phyloP scores from a whole-genome alignment of 2,888 invertebrate species.

The Portevinia maculata region DNA sequence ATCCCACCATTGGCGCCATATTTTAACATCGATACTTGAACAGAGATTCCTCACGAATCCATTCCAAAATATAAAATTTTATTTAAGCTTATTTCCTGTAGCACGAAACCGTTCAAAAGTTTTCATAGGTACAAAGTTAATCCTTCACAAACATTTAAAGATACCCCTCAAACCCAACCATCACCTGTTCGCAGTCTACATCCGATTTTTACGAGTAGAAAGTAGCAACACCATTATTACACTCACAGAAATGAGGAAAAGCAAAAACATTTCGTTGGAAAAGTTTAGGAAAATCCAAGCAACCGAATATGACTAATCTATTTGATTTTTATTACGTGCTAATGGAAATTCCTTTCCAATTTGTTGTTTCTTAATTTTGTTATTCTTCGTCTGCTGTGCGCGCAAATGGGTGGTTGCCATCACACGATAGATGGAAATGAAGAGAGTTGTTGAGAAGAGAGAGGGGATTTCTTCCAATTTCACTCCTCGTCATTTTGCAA shows the following conservation, averaged over 20 bases:
- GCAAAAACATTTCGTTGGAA: slow-evolving; percentile 3
- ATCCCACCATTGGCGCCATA: no score
- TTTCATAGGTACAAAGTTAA: background rate
- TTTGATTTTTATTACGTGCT: slow-evolving; percentile 67
- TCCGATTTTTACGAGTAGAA: background rate
- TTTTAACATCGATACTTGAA: no score
- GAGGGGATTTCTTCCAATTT: slow-evolving; percentile 41
- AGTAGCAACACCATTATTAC: background rate
- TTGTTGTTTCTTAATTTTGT: slow-evolving; percentile 55
- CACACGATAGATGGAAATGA: background rate
- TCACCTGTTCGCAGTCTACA: slow-evolving; percentile 11
- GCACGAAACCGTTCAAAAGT: no score
- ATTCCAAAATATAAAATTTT: no score
- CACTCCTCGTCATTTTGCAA: slow-evolving; percentile 45
- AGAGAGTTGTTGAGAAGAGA: slow-evolving; percentile 2
- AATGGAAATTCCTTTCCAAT: slow-evolving; percentile 65
- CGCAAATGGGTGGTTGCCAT: slow-evolving; percentile 1
- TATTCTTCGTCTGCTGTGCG: slow-evolving; percentile 12
- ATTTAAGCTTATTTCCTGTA: no score
- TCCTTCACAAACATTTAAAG: background rate
- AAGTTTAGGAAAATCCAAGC: slow-evolving; percentile 11
- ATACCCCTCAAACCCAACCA: background rate
- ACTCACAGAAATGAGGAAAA: slow-evolving; percentile 1
- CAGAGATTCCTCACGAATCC: no score
- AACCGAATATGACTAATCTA: slow-evolving; percentile 56